These are phyloP conservation scores for Bombycilla garrulus DNA, from an alignment of 2,113 vertebrate species.

Conservation along the genomic window DNA sequence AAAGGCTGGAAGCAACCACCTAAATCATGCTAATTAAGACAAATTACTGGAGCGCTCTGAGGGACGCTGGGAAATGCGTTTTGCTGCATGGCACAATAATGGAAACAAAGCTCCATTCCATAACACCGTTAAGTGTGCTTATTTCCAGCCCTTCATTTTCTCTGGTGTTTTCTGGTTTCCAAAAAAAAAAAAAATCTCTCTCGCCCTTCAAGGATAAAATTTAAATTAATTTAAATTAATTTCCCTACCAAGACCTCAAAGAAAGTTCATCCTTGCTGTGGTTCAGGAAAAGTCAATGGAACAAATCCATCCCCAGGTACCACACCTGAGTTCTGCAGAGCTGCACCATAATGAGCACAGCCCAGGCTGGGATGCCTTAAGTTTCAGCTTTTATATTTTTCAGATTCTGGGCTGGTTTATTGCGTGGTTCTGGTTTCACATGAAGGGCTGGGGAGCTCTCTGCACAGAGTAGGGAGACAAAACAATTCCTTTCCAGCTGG, in stretches of 20 bases:
- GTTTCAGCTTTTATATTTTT: too few species aligned
- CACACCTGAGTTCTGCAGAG: neutral
- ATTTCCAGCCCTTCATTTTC: conserved; percentile 10
- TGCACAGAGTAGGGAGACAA: too few species aligned
- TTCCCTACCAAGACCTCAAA: neutral
- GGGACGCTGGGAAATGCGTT: neutral
- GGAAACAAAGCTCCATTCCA: neutral
- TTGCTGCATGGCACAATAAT: neutral
- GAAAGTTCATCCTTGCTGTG: neutral
- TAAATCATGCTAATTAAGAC: conserved; percentile 61
- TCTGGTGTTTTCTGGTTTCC: neutral
- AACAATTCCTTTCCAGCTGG: too few species aligned
- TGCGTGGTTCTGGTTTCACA: too few species aligned
- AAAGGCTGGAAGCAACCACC: conserved; percentile 28
- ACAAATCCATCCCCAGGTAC: neutral
- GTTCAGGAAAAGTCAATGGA: neutral
- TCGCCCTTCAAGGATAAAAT: neutral
- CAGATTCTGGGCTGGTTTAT: too few species aligned
- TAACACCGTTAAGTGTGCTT: neutral
- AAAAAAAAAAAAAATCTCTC: neutral
- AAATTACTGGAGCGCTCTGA: conserved; percentile 21
- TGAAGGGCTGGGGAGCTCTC: too few species aligned
- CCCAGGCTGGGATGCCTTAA: too few species aligned
- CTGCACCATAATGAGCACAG: neutral
- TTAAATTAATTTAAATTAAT: conserved; percentile 2